Conservation (phyloP, 2,113 vertebrate species). For the Meleagris gallopavo region DNA sequence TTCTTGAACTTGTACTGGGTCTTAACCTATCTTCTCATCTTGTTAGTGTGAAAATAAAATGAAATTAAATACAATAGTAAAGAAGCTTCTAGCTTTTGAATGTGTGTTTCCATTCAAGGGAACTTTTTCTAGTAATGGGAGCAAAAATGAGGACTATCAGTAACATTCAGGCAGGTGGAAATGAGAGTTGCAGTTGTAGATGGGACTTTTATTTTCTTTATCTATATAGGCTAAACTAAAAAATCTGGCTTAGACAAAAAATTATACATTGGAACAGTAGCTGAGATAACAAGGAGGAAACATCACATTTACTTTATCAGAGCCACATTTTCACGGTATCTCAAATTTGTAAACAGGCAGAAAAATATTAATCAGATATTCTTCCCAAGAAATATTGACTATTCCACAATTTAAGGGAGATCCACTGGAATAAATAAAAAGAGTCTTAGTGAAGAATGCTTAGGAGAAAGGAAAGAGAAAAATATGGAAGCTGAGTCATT, state of each 20-base stretch:
- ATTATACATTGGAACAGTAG: not conserved
- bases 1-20: not conserved
- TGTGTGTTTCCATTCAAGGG: not conserved
- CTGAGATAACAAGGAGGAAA: not conserved
- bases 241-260: not conserved
- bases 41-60: not conserved
- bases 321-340: too few relatives aligned
- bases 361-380: not conserved
- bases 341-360: not conserved
- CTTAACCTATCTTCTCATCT: not conserved
- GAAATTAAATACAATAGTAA: not conserved
- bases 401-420: not conserved
- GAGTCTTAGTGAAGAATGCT: not conserved
- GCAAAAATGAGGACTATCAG: fast-evolving
- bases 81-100: not conserved
- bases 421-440: not conserved
- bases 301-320: not conserved
- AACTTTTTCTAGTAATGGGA: not conserved
- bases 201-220: not conserved
- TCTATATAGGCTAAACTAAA: not conserved
- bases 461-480: not conserved
- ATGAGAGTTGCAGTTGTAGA: not conserved
- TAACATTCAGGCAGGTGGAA: not conserved
- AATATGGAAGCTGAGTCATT: not conserved
- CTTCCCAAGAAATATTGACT: not conserved